Conservation (phyloP, 2,113 vertebrate genomes). For the Xenopus borealis region DNA sequence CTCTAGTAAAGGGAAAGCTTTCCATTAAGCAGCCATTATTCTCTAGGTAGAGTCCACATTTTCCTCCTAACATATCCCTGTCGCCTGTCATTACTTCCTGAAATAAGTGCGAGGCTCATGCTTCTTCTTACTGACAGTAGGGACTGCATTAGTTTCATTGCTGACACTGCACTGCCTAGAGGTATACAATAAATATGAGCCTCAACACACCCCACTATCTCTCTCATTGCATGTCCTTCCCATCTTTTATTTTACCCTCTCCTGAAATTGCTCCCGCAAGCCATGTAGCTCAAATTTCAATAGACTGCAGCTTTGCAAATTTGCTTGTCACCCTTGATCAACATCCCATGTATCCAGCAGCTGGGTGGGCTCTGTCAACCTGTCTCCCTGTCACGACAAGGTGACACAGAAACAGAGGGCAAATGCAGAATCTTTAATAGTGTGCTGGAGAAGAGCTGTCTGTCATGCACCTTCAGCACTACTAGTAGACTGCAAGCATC, state of each 20-base stretch:
- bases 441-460: neutral
- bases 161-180: neutral
- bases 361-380: conserved; percentile 7
- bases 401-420: conserved; percentile 14
- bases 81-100: neutral
- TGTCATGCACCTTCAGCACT: neutral
- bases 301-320: conserved; percentile 33
- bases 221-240: conserved; percentile 1
- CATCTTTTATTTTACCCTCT: conserved; percentile 11
- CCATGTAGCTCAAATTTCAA: conserved; percentile 19
- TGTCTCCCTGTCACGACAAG: conserved; percentile 16
- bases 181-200: neutral
- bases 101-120: neutral
- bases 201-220: neutral
- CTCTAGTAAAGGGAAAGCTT: too few species aligned
- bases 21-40: too few species aligned
- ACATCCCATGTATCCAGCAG: conserved; percentile 12
- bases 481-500: neutral
- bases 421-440: neutral
- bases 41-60: too few species aligned
- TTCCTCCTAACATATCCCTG: too few species aligned
- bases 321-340: conserved; percentile 48
- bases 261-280: conserved; percentile 8
- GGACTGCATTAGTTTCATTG: neutral
- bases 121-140: neutral